Evolutionary conservation across 2,888 invertebrate genomes (phyloP), one percentile per base, ranked within the genome.

Genomic region (Drosophila vallismaia): DNA sequence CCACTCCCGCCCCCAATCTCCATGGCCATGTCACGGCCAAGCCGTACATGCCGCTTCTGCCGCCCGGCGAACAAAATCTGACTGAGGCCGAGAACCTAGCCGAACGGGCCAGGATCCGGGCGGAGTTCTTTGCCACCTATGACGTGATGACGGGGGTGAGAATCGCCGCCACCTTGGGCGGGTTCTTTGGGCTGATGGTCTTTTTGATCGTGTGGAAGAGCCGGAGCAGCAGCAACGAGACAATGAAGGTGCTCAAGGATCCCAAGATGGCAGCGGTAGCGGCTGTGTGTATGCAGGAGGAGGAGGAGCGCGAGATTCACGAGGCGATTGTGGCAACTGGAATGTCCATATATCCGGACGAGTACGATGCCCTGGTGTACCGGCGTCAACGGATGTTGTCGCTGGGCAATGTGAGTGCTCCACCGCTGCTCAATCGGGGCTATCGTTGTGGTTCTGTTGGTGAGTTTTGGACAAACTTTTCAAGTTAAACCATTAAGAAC

Each of bases 121-220:
- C 95, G 86, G 96, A 96, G 90, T 97, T 96, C 92, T 97, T 96
- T 93, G 95, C 95, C 86, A 96, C 97, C 38, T 98, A 98, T 92
- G 97, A 97, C 93, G 96, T 96, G 91, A 97, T 97, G 97, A 97
- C 97, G 86, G 97, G 97, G 77, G 95, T 97, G 75, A 94, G 97
- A 77, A 97, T 97, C 92, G 97, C 97, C 82, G 96, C 96, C 81
- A 97, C 97, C 3, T 93, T 98, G 55, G 97, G 97, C 86, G 97
- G 97, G 85, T 97, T 97, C 92, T 97, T 97, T 92, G 95, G 96
- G 74, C 93, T 97, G 88, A 97, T 97, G 95, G 97, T 97, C 50
- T 95, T 97, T 91, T 94, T 97, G 89, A 96, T 98, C 84, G 94
- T 97, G 75, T 97, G 97, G 93, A 98, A 98, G 92, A 97, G 96